Base-by-base conservation (phyloP, 2,113 vertebrate species). In the Prochilodus magdalenae region DNA sequence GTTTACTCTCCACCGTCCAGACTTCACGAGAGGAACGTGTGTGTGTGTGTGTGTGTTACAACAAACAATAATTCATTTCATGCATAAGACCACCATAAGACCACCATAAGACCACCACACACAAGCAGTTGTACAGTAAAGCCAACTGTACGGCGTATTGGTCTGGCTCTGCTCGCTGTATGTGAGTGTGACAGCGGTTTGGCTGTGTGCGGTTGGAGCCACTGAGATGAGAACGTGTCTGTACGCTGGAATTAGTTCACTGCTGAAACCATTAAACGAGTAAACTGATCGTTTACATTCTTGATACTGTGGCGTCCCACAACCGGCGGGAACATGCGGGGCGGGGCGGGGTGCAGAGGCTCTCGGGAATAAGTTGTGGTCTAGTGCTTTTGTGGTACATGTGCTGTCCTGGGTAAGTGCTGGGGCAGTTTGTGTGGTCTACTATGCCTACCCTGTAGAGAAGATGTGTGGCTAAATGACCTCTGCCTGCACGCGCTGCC, bases 121-220 rank as follows among this genome's bases (percentile, higher is more conserved):
- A 75, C 79, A 59, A 85, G 77, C 78, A 83, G 89, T 86, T 67
- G 62, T 67, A 51, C 15, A 30, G 5, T 20, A 66, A 66, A 16
- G 6, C 18, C 20, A 51, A 66, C 26, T 51, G 16, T 33, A 66
- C 66, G 51, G 26, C 75, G 53, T 4, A 44, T n/a, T 24, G 22
- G 24, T 49, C n/a, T 49, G 60, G 11, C 5, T 47, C 63, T 5
- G 14, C 14, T 75, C 24, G 3, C 30, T n/a, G n/a, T n/a, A n/a
- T n/a, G n/a, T n/a, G n/a, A 60, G n/a, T 26, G 0, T 33, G 29
- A 33, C 10, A 22, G 18, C 0, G 11, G 49, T 51, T 66, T 66
- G 16, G 63, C 15, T 66, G 7, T 33, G 29, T 8, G 40, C 8
- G 11, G 40, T 10, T 66, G 33, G 8, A 33, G 20, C 20, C 63